Base-by-base conservation (phyloP, 2,113 vertebrate genomes). In the Coptodon rendalli region DNA sequence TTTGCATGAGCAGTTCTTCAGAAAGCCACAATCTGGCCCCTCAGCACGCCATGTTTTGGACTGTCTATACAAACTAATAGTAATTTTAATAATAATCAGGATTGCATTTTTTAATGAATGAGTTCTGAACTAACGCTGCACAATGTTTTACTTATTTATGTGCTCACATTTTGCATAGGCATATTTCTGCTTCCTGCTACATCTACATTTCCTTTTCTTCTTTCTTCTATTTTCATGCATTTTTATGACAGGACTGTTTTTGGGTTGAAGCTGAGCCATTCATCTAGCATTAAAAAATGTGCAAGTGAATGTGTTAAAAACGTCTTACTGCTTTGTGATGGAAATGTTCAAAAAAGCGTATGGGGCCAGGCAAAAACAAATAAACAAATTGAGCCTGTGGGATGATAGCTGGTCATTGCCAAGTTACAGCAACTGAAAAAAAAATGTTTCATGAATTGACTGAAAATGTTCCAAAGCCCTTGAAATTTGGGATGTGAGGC, bases 391-490 rank as follows among this genome's bases (percentile, higher is more conserved):
- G 22, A 85, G 87, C 57, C 53, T 40, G 89, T 89, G 87, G 86
- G 86, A 76, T 84, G 86, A 91, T 43, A 66, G 48, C 54, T 50
- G 36, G 71, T 22, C 56, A 16, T 36, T 45, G 86, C 88, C 85
- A 86, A 82, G 63, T 84, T 91, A 24, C 29, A 89, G 78, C 36
- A 86, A 88, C 38, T 73, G 45, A 66, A 48, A 68, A 68, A 66
- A 13, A 83, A 93, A 86, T 66, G 40, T 73, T 81, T 81, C 89
- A 88, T 50, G n/a, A 87, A 79, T 61, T 79, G 57, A 87, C 57
- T 91, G 76, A 91, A 92, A 93, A 80, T 2, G 54, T 50, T 80
- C 88, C 92, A 90, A 92, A 82, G 73, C 79, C 82, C 57, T 84
- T 85, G 82, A 85, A 63, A 92, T 80, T 84, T 78, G 68, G 84